Conservation (phyloP, 1,140 invertebrate genomes). For the Aphaenogaster floridana region DNA sequence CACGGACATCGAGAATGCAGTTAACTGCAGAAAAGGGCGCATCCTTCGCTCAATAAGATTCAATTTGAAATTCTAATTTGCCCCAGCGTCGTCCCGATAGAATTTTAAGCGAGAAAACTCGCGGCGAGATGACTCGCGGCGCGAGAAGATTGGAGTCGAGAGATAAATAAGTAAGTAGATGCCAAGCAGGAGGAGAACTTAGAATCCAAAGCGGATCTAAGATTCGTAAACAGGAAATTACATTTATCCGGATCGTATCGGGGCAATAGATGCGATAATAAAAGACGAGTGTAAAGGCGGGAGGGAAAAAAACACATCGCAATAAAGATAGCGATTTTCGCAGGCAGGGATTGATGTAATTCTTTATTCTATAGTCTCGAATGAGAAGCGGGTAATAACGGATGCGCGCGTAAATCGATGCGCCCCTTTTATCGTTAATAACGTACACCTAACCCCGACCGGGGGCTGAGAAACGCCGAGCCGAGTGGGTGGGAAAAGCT, state of each 20-base stretch:
- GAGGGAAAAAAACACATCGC: not conserved
- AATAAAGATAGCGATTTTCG: not conserved
- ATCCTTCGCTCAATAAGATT: constrained; percentile 47
- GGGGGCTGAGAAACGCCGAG: not conserved
- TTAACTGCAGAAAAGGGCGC: constrained; percentile 61
- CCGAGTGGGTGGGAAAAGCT: not conserved
- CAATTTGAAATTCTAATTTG: constrained; percentile 61
- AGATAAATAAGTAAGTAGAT: constrained; percentile 54
- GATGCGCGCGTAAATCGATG: constrained; percentile 33
- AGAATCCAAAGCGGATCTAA: constrained; percentile 36
- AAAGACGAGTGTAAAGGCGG: not conserved
- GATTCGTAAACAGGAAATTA: constrained; percentile 39
- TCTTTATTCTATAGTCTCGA: constrained; percentile 15
- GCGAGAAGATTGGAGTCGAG: constrained; percentile 42
- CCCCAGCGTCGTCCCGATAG: constrained; percentile 26
- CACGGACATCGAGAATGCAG: constrained; percentile 40
- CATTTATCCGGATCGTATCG: constrained; percentile 17
- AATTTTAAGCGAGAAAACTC: constrained; percentile 61
- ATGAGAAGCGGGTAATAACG: constrained; percentile 38
- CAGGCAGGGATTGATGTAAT: constrained; percentile 6
- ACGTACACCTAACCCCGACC: not conserved
- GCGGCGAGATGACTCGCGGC: constrained; percentile 37
- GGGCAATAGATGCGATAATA: not conserved
- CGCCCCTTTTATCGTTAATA: constrained; percentile 28
- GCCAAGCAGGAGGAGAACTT: not conserved